Evolutionary conservation across 2,888 invertebrate species (phyloP).

Genomic region (Cataglyphis rosenhaueri): DNA sequence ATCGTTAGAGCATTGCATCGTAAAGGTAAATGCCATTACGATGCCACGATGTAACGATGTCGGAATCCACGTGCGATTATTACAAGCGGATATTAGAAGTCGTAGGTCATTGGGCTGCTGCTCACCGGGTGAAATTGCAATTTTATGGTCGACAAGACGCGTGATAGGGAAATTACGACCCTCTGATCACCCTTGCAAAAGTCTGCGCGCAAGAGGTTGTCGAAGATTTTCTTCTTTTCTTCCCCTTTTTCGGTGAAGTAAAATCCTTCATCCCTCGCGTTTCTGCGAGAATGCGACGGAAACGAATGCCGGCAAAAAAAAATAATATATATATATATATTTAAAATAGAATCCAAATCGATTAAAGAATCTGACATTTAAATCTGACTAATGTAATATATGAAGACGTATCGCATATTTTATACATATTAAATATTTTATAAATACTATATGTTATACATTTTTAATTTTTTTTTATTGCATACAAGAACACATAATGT

Average conservation of each 20-base stretch:
- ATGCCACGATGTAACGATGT: conserved; percentile 18
- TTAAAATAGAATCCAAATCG: too few species aligned
- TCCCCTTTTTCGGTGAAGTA: neutral
- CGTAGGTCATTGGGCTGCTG: conserved; percentile 52
- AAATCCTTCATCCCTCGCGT: neutral
- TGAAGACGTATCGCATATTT: too few species aligned
- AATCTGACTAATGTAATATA: too few species aligned
- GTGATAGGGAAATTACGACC: conserved; percentile 40
- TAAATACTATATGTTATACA: too few species aligned
- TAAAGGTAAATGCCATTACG: conserved; percentile 43
- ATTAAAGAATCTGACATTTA: too few species aligned
- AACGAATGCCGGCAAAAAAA: conserved; percentile 59
- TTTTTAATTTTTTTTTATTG: too few species aligned
- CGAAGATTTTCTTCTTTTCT: conserved; percentile 35
- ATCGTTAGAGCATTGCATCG: conserved; percentile 24
- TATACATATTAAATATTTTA: too few species aligned
- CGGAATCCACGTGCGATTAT: conserved; percentile 56
- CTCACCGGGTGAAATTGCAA: conserved; percentile 62
- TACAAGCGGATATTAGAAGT: conserved; percentile 69
- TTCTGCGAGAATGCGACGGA: conserved; percentile 25
- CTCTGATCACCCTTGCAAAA: neutral
- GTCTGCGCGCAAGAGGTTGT: neutral
- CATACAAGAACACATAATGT: too few species aligned
- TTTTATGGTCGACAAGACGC: conserved; percentile 44
- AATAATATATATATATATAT: too few species aligned